phyloP scores from a whole-genome alignment of 2,888 invertebrate genomes.

The Timandra comae region DNA sequence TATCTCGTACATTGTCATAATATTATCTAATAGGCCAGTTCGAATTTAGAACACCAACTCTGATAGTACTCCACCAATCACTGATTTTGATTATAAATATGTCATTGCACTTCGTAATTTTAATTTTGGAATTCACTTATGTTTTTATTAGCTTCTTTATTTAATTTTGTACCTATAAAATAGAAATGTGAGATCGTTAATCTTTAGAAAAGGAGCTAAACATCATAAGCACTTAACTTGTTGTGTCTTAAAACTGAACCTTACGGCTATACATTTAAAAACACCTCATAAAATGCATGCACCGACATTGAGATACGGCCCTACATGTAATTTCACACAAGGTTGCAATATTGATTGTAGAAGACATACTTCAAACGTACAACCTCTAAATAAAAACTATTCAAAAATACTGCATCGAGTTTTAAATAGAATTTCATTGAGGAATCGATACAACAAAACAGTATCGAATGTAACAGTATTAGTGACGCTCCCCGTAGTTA shows the following conservation, averaged over 20 bases:
- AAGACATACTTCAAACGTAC: conserved; percentile 8
- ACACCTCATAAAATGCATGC: conserved; percentile 17
- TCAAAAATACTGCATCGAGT: background rate
- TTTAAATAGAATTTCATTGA: conserved; percentile 11
- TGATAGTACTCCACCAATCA: conserved; percentile 23
- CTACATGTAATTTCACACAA: conserved; percentile 34
- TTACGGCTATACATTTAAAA: background rate
- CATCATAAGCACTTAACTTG: too few species aligned
- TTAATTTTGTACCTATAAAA: background rate
- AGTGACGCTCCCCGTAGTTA: conserved; percentile 8
- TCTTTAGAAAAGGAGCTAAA: background rate
- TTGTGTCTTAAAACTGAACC: too few species aligned
- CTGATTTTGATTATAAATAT: conserved; percentile 14
- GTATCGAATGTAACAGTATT: conserved; percentile 6
- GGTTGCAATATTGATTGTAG: conserved; percentile 51
- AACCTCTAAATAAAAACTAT: conserved; percentile 4
- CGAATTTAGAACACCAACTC: conserved; percentile 20
- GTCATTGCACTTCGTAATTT: conserved; percentile 26
- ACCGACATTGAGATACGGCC: conserved; percentile 25
- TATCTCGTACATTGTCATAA: conserved; percentile 30
- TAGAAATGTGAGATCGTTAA: background rate
- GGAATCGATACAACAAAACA: conserved; percentile 10
- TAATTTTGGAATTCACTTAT: conserved; percentile 7
- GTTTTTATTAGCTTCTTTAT: background rate
- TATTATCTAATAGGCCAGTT: conserved; percentile 27